Evolutionary conservation across 2,113 vertebrate species (phyloP).

Genomic region (Epinephelus fuscoguttatus): DNA sequence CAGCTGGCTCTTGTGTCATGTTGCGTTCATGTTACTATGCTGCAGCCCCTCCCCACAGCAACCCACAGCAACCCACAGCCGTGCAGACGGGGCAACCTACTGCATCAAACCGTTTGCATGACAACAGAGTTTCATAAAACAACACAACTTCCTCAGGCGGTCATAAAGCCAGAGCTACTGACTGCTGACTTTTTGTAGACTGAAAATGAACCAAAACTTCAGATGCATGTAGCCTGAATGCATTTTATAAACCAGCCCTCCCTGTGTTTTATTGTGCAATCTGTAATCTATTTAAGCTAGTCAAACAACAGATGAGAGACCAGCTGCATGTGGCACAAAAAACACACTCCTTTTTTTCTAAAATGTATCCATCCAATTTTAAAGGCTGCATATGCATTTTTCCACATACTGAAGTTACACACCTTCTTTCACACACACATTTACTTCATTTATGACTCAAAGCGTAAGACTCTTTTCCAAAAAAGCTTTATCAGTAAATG

Average conservation of each 20-base stretch:
- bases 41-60: slow-evolving; percentile 42
- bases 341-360: neutral
- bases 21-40: slow-evolving; percentile 42
- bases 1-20: slow-evolving; percentile 5
- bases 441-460: neutral
- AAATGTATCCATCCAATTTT: neutral
- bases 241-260: neutral
- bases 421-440: neutral
- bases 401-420: neutral
- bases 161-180: neutral
- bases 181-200: neutral
- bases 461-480: neutral
- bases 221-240: neutral
- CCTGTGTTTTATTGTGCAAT: neutral
- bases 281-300: neutral
- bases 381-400: neutral
- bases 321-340: neutral
- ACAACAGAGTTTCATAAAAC: slow-evolving; percentile 40
- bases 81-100: slow-evolving; percentile 1
- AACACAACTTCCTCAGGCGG: slow-evolving; percentile 43
- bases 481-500: neutral
- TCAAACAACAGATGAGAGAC: neutral
- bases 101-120: slow-evolving; percentile 45
- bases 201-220: neutral
- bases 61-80: slow-evolving; percentile 15